phyloP scores from a whole-genome alignment of 2,888 invertebrate genomes.

The Neria commutata region DNA sequence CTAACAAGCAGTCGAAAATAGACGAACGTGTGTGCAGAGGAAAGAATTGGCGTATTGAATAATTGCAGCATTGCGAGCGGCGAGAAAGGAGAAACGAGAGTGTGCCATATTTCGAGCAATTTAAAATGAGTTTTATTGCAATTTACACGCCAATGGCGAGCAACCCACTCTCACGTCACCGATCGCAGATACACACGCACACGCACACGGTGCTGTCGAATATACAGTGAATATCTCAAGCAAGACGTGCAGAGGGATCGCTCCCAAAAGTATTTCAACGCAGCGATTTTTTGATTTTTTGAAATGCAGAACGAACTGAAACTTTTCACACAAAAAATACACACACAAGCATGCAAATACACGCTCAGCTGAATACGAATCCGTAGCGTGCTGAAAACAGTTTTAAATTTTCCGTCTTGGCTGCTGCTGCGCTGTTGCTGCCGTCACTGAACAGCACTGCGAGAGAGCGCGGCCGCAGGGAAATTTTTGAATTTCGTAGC shows the following conservation, averaged over 20 bases:
- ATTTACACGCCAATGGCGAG: conserved; percentile 4
- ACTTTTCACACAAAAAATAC: background rate
- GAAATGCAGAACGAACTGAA: background rate
- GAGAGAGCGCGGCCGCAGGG: background rate
- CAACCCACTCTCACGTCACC: background rate
- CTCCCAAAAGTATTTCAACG: conserved; percentile 10
- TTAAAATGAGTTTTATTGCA: conserved; percentile 10
- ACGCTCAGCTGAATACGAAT: no score
- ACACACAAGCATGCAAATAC: background rate
- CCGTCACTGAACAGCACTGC: background rate
- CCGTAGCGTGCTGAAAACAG: background rate
- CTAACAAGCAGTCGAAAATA: no score
- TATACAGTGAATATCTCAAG: background rate
- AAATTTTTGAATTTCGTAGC: conserved; percentile 7
- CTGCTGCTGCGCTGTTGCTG: background rate
- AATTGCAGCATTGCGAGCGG: no score
- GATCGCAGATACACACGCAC: background rate
- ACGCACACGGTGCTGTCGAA: background rate
- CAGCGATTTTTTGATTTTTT: conserved; percentile 3
- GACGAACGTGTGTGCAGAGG: background rate
- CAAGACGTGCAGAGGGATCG: background rate
- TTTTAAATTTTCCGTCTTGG: no score
- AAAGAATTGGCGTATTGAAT: no score
- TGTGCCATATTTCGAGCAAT: conserved; percentile 1
- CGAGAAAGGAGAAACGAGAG: background rate